phyloP scores from a whole-genome alignment of 2,797 vertebrate genomes.

The Erethizon dorsatum region DNA sequence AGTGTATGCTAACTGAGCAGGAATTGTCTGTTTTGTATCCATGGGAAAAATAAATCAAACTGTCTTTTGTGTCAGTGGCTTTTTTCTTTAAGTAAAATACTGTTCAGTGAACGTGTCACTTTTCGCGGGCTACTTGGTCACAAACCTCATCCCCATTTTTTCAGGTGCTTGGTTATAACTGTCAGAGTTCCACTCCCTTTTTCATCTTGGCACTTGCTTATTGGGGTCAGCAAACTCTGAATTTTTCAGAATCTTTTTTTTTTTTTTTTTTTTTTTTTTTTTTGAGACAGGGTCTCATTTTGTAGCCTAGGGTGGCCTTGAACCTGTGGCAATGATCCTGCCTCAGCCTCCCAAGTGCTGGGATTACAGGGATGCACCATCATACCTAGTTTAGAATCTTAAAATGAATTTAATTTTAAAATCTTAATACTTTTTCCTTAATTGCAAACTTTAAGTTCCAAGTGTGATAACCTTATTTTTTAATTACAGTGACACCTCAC shows the following conservation, averaged over 20 bases:
- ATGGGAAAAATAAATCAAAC: neutral
- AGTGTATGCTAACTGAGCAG: neutral
- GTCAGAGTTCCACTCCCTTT: neutral
- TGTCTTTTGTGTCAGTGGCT: neutral
- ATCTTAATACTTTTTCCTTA: neutral
- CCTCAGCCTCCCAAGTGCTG: neutral
- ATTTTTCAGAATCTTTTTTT: neutral
- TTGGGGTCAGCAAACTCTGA: neutral
- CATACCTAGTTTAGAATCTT: neutral
- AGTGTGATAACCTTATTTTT: slow-evolving; percentile 20
- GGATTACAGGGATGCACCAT: neutral
- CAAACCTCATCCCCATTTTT: neutral
- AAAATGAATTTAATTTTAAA: neutral
- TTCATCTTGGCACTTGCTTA: neutral
- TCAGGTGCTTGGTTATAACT: neutral
- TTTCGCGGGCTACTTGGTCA: neutral
- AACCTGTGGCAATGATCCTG: neutral
- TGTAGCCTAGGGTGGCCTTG: neutral
- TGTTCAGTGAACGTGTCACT: neutral
- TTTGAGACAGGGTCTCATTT: neutral
- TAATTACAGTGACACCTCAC: slow-evolving; percentile 96
- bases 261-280: neutral
- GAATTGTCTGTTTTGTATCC: neutral
- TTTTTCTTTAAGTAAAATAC: neutral
- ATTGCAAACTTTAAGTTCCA: slow-evolving; percentile 21